phyloP scores from a whole-genome alignment of 2,113 vertebrate species.

The Pao palembangensis region DNA sequence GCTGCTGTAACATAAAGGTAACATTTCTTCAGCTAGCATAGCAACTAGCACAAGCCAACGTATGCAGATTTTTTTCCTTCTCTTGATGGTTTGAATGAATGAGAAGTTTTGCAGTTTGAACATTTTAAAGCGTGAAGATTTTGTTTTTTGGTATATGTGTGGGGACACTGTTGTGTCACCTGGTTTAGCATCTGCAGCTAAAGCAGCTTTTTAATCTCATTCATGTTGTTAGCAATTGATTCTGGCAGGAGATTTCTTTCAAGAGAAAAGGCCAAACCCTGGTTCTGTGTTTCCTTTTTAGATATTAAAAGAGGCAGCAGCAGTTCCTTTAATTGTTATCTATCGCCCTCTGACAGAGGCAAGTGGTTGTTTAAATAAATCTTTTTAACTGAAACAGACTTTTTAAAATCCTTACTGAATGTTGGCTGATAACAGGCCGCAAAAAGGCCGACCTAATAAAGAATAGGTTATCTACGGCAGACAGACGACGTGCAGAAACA shows the following conservation, averaged over 20 bases:
- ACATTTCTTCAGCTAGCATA: too few species aligned
- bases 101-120: too few species aligned
- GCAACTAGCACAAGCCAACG: too few species aligned
- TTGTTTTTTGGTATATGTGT: too few species aligned
- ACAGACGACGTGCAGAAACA: slow-evolving; percentile 45
- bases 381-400: slow-evolving; percentile 31
- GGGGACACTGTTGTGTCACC: too few species aligned
- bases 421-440: slow-evolving; percentile 24
- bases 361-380: slow-evolving; percentile 31
- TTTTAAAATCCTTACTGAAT: slow-evolving; percentile 41
- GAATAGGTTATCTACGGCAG: slow-evolving; percentile 28
- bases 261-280: not conserved
- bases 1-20: too few species aligned
- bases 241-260: not conserved
- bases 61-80: too few species aligned
- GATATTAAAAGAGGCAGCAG: not conserved
- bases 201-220: too few species aligned
- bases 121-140: too few species aligned
- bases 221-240: not conserved
- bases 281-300: not conserved
- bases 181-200: too few species aligned
- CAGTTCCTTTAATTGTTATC: slow-evolving; percentile 1
- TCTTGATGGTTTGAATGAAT: too few species aligned
- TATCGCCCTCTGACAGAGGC: not conserved
- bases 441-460: slow-evolving; percentile 47